These are phyloP conservation scores for Panagrolaimus sp. DNA, from an alignment of 1,140 invertebrate genomes.

Conservation along the genomic window DNA sequence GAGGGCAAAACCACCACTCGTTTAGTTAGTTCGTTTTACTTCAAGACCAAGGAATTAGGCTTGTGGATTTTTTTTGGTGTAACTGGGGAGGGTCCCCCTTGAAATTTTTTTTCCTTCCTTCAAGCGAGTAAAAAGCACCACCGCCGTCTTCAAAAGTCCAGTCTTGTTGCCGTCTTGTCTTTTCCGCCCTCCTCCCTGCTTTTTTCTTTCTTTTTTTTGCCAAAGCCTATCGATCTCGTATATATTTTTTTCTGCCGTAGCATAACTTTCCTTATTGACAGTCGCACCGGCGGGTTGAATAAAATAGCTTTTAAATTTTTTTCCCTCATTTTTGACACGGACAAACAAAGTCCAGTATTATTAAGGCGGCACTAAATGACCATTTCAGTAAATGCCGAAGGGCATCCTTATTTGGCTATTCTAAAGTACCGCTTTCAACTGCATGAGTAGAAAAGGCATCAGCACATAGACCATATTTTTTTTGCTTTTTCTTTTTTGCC, in stretches of 20 bases:
- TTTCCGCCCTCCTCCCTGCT: neutral
- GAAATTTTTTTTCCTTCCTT: neutral
- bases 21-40: slow-evolving; percentile 11
- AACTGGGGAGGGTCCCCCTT: neutral
- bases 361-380: neutral
- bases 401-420: neutral
- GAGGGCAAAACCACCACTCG: slow-evolving; percentile 8
- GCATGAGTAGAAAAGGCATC: neutral
- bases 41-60: slow-evolving; percentile 4
- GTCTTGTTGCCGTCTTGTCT: neutral
- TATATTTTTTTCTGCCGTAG: slow-evolving; percentile 1
- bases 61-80: neutral
- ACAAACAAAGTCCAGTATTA: slow-evolving; percentile 12
- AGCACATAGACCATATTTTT: neutral
- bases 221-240: slow-evolving; percentile 8
- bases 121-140: neutral
- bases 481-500: slow-evolving; percentile 1
- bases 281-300: slow-evolving; percentile 9
- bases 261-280: slow-evolving; percentile 12
- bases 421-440: neutral
- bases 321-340: neutral
- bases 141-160: slow-evolving; percentile 9
- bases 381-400: slow-evolving; percentile 5
- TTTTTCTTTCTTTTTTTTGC: neutral
- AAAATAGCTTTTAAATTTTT: neutral